Conservation (phyloP, 2,797 vertebrate species). For the Ambastaia sidthimunki region DNA sequence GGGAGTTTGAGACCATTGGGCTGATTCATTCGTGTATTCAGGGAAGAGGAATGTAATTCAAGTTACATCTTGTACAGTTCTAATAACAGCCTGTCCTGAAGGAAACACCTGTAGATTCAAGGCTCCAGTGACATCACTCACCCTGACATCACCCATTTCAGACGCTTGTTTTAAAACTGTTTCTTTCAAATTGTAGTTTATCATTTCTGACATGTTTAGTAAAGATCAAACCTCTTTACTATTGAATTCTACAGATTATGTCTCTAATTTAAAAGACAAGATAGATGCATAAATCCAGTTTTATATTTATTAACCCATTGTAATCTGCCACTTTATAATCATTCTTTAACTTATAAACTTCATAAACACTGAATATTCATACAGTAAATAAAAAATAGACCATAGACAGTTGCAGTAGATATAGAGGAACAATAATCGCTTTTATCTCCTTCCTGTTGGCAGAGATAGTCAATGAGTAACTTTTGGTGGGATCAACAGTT, state of each 20-base stretch:
- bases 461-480: conserved; percentile 51
- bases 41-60: conserved; percentile 52
- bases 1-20: not conserved
- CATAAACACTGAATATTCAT: not conserved
- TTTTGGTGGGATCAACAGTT: conserved; percentile 52
- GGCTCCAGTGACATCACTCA: conserved; percentile 41
- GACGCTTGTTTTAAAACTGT: conserved; percentile 19
- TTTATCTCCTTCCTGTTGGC: conserved; percentile 28
- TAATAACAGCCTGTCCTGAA: conserved; percentile 36
- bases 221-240: not conserved
- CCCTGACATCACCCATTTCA: conserved; percentile 27
- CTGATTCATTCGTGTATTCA: conserved; percentile 14
- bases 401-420: not conserved
- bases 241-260: not conserved
- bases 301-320: not conserved
- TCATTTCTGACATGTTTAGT: not conserved
- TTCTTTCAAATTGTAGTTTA: not conserved
- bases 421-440: not conserved
- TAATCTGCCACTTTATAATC: not conserved
- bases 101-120: conserved; percentile 55
- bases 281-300: not conserved
- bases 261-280: not conserved
- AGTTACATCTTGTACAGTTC: conserved; percentile 49
- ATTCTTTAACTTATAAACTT: not conserved
- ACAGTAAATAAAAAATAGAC: not conserved